Percentiles rank a stretch among this genome's conserved stretches.
phyloP scores from a whole-genome alignment of 2,888 invertebrate genomes.

The Sinohyriopsis cumingii region DNA sequence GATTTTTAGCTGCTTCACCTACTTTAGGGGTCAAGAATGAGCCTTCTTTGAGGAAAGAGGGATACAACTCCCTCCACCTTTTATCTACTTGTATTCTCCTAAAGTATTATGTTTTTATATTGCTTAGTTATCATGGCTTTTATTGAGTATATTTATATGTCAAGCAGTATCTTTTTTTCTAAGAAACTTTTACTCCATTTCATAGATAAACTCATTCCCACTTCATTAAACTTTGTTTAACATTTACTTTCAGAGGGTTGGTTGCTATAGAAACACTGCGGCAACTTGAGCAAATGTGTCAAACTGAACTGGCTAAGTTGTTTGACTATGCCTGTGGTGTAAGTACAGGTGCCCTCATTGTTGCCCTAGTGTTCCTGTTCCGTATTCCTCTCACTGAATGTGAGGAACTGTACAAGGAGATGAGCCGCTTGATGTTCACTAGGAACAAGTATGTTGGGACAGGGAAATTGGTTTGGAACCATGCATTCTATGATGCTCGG shows the following conservation, averaged over 20 bases:
- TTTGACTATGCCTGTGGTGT: constrained; percentile 85
- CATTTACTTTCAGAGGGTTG: constrained; percentile 78
- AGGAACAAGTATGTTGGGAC: constrained; percentile 81
- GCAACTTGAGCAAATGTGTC: constrained; percentile 80
- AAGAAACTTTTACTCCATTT: no score
- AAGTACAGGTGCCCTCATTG: constrained; percentile 74
- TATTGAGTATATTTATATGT: no score
- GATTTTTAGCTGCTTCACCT: no score
- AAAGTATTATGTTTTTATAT: no score
- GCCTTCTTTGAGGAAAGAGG: no score
- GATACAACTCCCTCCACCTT: no score
- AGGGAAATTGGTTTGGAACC: constrained; percentile 83
- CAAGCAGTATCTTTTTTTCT: no score
- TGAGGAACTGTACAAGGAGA: constrained; percentile 73
- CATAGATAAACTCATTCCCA: not conserved
- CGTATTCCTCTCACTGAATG: constrained; percentile 76
- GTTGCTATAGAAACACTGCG: constrained; percentile 87
- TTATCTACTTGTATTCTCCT: no score
- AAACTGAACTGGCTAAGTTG: constrained; percentile 79
- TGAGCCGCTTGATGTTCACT: constrained; percentile 77
- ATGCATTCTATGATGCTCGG: constrained; percentile 90
- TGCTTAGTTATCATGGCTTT: no score
- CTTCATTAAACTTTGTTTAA: not conserved
- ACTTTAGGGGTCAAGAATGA: no score
- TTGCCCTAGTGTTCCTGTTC: constrained; percentile 57